phyloP scores from a whole-genome alignment of 2,888 invertebrate genomes.

The Tuberolachnus salignus region DNA sequence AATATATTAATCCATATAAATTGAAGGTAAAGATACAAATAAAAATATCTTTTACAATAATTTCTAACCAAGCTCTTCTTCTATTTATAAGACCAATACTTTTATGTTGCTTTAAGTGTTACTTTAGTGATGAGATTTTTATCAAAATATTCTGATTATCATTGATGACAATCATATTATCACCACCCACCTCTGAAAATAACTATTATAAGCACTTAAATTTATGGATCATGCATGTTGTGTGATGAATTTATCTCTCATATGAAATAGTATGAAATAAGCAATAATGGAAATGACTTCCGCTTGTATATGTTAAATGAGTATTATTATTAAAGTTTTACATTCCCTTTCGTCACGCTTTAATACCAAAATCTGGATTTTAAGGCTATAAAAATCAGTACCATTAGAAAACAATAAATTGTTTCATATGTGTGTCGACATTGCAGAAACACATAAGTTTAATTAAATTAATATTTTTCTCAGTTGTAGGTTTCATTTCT shows the following conservation, averaged over 20 bases:
- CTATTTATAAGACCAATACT: no score
- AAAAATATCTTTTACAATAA: no score
- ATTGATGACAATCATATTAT: background rate
- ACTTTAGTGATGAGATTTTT: background rate
- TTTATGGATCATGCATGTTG: background rate
- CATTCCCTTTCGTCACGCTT: constrained; percentile 32
- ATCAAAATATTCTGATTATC: background rate
- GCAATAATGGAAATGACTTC: constrained; percentile 8
- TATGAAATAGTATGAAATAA: no score
- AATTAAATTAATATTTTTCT: no score
- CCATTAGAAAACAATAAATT: constrained; percentile 5
- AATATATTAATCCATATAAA: no score
- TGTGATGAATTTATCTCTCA: background rate
- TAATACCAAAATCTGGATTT: constrained; percentile 4
- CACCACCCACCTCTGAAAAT: no score
- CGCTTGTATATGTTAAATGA: constrained; percentile 20
- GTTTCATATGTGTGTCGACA: constrained; percentile 21
- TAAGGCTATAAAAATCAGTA: constrained; percentile 15
- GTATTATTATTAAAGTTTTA: background rate
- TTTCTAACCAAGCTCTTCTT: no score
- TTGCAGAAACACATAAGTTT: background rate
- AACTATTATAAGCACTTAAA: no score
- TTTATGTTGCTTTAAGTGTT: no score
- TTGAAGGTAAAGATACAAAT: no score
- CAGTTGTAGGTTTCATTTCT: no score